These are phyloP conservation scores for Podarcis cretensis DNA, from an alignment of 2,113 vertebrate genomes.

Conservation along the genomic window DNA sequence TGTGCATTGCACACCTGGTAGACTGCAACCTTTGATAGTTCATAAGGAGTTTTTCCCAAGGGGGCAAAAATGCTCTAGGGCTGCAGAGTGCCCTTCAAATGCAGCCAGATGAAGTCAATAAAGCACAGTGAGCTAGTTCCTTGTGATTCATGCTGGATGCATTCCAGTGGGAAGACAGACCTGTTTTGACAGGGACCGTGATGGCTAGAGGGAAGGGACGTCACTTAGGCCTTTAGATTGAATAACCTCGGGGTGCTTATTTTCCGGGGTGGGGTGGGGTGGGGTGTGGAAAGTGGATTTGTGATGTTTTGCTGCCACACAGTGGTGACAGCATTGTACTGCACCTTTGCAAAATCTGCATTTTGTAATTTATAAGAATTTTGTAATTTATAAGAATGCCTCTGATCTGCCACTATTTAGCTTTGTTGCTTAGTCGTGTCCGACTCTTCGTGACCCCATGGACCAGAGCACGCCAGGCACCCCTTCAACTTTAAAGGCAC, in stretches of 20 bases:
- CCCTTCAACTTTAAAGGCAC: too few relatives aligned
- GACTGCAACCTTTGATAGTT: too few relatives aligned
- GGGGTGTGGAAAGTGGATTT: not conserved
- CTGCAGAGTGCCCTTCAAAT: not conserved
- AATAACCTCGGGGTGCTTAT: not conserved
- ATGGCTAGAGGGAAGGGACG: not conserved
- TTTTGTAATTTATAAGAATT: not conserved
- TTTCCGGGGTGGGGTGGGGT: not conserved
- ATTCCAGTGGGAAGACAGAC: not conserved
- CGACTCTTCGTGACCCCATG: too few relatives aligned
- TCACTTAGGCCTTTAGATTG: too few relatives aligned
- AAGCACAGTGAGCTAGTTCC: not conserved
- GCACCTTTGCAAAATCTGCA: not conserved
- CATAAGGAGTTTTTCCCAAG: not conserved
- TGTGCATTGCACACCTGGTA: not conserved
- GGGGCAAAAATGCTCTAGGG: not conserved
- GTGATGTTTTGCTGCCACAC: constrained; percentile 58
- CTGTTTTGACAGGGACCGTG: not conserved
- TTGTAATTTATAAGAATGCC: not conserved
- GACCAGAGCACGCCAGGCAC: too few relatives aligned
- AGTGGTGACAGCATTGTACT: constrained; percentile 30
- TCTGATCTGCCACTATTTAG: too few relatives aligned
- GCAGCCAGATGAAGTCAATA: not conserved
- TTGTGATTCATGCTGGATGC: not conserved
- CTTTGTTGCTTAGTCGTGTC: too few relatives aligned